Evolutionary conservation across 2,888 invertebrate species (phyloP).

Genomic region (Drosophila picticornis): DNA sequence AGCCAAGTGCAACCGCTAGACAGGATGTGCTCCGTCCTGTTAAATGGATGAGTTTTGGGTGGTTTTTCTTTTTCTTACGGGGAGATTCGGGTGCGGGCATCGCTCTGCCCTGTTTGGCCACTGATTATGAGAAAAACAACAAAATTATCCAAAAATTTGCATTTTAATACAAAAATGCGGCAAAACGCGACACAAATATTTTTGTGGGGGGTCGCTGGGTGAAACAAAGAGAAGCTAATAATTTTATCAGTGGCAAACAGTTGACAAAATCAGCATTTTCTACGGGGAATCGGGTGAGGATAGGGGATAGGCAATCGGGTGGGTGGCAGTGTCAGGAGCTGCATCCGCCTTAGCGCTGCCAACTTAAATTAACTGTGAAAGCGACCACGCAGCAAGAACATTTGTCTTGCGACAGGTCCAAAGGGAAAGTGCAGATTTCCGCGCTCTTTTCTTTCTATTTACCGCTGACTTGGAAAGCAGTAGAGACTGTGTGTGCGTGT

Average conservation of each 20-base stretch:
- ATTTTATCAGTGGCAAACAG: conserved; percentile 83
- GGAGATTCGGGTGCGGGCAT: background rate
- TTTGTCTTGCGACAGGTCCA: conserved; percentile 74
- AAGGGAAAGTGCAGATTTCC: conserved; percentile 50
- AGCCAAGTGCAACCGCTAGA: conserved; percentile 77
- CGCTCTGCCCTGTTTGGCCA: conserved; percentile 46
- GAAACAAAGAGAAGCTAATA: conserved; percentile 77
- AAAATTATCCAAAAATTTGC: conserved; percentile 83
- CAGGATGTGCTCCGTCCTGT: conserved; percentile 53
- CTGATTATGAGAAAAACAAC: conserved; percentile 83
- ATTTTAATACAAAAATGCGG: conserved; percentile 80
- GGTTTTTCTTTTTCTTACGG: conserved; percentile 8
- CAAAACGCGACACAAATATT: conserved; percentile 31
- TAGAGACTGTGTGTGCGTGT: conserved; percentile 15
- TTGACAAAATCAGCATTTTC: conserved; percentile 83
- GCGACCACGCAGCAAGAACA: conserved; percentile 83
- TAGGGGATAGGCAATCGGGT: background rate
- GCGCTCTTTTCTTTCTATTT: conserved; percentile 36
- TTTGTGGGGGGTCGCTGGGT: conserved; percentile 23
- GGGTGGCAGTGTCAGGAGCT: conserved; percentile 42
- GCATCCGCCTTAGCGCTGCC: conserved; percentile 67
- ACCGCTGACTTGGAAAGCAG: background rate
- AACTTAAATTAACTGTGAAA: conserved; percentile 83
- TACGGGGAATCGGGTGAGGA: conserved; percentile 6
- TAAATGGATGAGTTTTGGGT: conserved; percentile 16